phyloP scores from a whole-genome alignment of 2,888 invertebrate species.

The Hermaeophaga mercurialis region DNA sequence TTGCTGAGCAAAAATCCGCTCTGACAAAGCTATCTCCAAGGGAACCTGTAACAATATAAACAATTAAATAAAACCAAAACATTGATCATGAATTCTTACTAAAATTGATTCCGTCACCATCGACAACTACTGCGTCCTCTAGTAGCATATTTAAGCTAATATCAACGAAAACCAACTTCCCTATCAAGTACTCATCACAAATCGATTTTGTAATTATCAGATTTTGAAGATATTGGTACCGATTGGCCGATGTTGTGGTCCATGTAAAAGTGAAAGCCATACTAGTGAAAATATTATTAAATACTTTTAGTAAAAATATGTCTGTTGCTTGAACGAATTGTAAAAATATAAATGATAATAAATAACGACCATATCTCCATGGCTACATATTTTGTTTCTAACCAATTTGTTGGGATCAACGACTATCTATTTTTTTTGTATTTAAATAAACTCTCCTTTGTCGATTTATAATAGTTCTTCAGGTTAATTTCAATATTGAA shows the following conservation, averaged over 20 bases:
- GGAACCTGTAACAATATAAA: background rate
- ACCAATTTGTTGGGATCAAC: no score
- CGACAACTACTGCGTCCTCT: background rate
- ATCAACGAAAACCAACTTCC: constrained; percentile 6
- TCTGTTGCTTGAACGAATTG: background rate
- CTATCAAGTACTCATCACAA: background rate
- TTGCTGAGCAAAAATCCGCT: constrained; percentile 1
- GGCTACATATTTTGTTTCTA: no score
- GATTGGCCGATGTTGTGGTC: constrained; percentile 1
- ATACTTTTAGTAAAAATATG: background rate
- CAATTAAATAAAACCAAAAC: background rate
- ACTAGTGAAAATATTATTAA: background rate
- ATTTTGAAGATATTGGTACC: constrained; percentile 2
- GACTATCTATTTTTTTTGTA: no score
- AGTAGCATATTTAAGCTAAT: constrained; percentile 9
- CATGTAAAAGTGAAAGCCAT: constrained; percentile 2
- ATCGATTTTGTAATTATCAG: background rate
- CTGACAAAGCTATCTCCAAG: background rate
- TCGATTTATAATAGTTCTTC: no score
- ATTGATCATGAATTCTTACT: background rate
- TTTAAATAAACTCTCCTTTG: no score
- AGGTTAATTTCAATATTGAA: no score
- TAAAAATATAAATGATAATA: constrained; percentile 6
- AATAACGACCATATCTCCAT: constrained; percentile 2
- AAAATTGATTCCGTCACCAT: constrained; percentile 2